Evolutionary conservation across 37 sponge, comb jelly and placozoan genomes (phyloP), one percentile per base, ranked within the genome.

Genomic region (Hexactinellida sp.): DNA sequence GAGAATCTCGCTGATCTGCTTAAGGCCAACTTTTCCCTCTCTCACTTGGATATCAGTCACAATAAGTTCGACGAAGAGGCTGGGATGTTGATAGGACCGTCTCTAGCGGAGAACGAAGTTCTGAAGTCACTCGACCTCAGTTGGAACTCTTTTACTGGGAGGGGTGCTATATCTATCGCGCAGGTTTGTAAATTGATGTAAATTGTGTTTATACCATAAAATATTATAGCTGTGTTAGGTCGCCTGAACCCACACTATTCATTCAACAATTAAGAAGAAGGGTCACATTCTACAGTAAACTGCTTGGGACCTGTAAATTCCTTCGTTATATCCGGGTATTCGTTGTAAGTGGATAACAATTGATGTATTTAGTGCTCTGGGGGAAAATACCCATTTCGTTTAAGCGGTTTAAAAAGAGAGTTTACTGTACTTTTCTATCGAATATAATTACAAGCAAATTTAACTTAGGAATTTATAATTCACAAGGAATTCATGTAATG

Each of bases 81-180:
- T 34, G 99, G 99, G 37, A 36, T 36, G 3, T 54, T 92, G 1
- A 54, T 98, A 1, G 99, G 99, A 54, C 92, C 96, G 24, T 92
- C 99, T 37, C 84, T 98, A 28, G 96, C 94, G 91, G 36, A 30
- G 87, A 95, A 92, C 85, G 95, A 95, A 85, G 90, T 86, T 19
- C 86, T 98, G 24, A 88, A 92, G 55, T 55, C 54, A 1, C 91
- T 98, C 34, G 89, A 95, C 76, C 89, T 98, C 13, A 93, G 96
- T 37, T 98, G 99, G 99, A 98, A 98, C 89, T 85, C 91, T 55
- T 63, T 98, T 7, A 36, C 96, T 36, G 86, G 96, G 38, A 93
- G 92, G 83, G 99, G 99, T 83, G 95, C 95, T 25, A 84, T 87
- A 30, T 94, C 96, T n/a, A 39, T 98, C 36, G 99, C 24, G 76